Percentiles rank a stretch among this genome's conserved stretches.
These are phyloP conservation scores for Drosophila mulleri DNA, from an alignment of 2,888 invertebrate genomes.

Conservation along the genomic window DNA sequence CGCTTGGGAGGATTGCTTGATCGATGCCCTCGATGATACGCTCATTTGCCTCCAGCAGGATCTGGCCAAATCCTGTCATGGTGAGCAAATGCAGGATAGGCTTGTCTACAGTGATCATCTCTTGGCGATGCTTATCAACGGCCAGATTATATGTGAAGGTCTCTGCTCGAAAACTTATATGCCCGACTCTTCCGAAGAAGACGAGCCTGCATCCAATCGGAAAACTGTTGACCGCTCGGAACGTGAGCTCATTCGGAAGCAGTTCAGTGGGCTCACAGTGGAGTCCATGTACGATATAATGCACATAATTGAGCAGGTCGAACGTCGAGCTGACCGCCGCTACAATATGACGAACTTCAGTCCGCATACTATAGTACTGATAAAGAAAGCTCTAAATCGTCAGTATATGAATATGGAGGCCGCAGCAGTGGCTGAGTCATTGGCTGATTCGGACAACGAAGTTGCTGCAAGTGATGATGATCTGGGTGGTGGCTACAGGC, in stretches of 20 bases:
- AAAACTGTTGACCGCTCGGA: background rate
- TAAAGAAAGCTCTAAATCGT: background rate
- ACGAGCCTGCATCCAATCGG: background rate
- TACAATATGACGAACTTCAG: constrained; percentile 5
- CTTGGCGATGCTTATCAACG: background rate
- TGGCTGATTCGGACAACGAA: background rate
- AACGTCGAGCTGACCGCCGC: background rate
- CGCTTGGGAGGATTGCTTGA: constrained; percentile 10
- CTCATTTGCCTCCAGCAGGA: background rate
- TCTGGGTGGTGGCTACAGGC: too few species aligned
- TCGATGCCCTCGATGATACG: constrained; percentile 8
- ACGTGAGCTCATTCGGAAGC: background rate
- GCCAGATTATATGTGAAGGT: constrained; percentile 1
- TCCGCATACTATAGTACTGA: background rate
- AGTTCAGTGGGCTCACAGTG: background rate
- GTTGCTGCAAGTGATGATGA: too few species aligned
- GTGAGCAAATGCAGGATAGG: background rate
- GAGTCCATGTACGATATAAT: constrained; percentile 1
- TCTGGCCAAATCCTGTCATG: background rate
- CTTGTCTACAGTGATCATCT: background rate
- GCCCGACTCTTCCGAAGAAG: constrained; percentile 9
- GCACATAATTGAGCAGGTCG: constrained; percentile 15
- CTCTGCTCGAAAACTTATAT: constrained; percentile 2
- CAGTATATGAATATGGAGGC: background rate
- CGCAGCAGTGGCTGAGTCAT: too few species aligned